Base-by-base conservation (phyloP, 2,113 vertebrate species). In the Hydrolagus affinis region DNA sequence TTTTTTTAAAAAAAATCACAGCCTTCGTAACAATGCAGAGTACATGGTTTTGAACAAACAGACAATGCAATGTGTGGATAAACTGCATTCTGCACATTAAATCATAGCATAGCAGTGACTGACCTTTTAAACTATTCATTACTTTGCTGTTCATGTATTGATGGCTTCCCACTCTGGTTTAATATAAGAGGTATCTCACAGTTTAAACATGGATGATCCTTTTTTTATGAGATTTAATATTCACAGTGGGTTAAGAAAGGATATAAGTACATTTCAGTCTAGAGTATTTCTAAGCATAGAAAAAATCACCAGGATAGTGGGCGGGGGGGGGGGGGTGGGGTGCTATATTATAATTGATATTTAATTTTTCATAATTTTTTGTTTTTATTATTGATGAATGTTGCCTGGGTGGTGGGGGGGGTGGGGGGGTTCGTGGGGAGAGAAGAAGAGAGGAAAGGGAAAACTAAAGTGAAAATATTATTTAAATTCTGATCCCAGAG, bases 401-500 rank as follows among this genome's bases (percentile, higher is more conserved):
- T n/a, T n/a, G n/a, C n/a, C n/a, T 44, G 44, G 44, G 44, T 44
- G 44, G 44, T 44, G 44, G 44, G 44, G 44, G 44, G 44, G 44
- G 44, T 3, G 44, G 44, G 44, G 44, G 44, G 44, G 44, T 44
- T 44, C n/a, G 23, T 83, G 78, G 78, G 30, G 62, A 60, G 60
- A 28, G 78, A 44, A 44, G 6, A 6, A 44, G 44, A 44, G 44
- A 44, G 44, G 44, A 44, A 44, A 44, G 44, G 6, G 44, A 17
- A 17, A 68, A 62, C 78, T 83, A 62, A 83, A 83, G 78, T 83
- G 78, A 83, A 83, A 83, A 83, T 62, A 83, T 83, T 83, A 83
- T 83, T 83, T 83, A 83, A 83, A 83, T 83, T 83, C 78, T 83
- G 78, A 93, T 93, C 92, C 94, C 92, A 92, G 91, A 94, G 91